These are phyloP conservation scores for Xenopus borealis DNA, from an alignment of 2,113 vertebrate genomes.

Conservation along the genomic window DNA sequence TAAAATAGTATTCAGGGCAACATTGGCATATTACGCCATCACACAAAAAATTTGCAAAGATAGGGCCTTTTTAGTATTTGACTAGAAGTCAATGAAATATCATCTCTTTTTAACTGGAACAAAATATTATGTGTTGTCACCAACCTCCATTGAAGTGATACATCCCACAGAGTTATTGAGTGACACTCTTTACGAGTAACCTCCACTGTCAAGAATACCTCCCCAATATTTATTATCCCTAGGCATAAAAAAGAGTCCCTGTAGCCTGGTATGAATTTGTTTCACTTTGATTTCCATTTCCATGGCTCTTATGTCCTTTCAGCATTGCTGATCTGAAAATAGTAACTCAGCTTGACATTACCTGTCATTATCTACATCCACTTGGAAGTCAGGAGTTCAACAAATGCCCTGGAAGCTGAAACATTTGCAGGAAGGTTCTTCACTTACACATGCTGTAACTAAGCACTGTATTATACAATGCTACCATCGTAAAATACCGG, in stretches of 20 bases:
- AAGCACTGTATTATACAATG: not conserved
- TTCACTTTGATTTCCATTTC: constrained; percentile 23
- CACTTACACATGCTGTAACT: constrained; percentile 1
- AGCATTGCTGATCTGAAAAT: constrained; percentile 47
- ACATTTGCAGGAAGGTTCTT: constrained; percentile 3
- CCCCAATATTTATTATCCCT: not conserved
- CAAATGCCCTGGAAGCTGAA: constrained; percentile 42
- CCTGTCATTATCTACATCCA: constrained; percentile 49
- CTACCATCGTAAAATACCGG: too few relatives aligned
- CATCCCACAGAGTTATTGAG: not conserved
- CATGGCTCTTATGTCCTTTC: constrained; percentile 32
- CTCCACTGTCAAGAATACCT: not conserved
- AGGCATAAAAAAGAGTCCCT: constrained; percentile 1
- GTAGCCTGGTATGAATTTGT: constrained; percentile 41
- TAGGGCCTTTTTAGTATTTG: too few relatives aligned
- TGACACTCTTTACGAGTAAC: not conserved
- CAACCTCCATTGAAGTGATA: too few relatives aligned
- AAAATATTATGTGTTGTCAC: too few relatives aligned
- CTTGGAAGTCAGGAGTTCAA: constrained; percentile 48
- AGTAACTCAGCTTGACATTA: constrained; percentile 16
- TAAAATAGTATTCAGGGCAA: too few relatives aligned
- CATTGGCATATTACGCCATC: too few relatives aligned
- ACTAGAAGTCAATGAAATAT: too few relatives aligned
- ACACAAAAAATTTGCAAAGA: too few relatives aligned
- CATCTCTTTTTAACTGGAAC: too few relatives aligned